Percentiles rank a stretch among this genome's conserved stretches.
Conservation (phyloP, 2,797 vertebrate species). For the Danio tinwini region DNA sequence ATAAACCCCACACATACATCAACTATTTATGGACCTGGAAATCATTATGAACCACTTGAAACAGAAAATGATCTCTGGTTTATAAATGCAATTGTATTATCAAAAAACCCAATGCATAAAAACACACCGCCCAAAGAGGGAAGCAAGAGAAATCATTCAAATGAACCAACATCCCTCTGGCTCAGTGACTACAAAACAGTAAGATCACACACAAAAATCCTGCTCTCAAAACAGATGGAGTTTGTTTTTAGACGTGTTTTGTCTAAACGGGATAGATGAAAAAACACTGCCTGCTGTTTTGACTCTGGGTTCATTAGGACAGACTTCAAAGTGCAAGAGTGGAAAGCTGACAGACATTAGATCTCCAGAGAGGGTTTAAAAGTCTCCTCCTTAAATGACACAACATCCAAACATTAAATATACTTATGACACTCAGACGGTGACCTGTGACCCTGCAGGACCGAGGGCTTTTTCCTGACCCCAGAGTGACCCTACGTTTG, state of each 20-base stretch:
- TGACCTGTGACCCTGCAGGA: conserved; percentile 23
- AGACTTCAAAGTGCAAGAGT: conserved; percentile 32
- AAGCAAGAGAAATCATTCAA: conserved; percentile 15
- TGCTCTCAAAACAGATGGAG: conserved; percentile 20
- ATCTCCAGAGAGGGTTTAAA: conserved; percentile 13
- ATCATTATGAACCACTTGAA: neutral
- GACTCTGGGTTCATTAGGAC: conserved; percentile 16
- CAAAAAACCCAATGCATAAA: neutral
- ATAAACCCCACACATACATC: no score
- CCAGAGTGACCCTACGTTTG: neutral
- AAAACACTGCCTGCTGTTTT: conserved; percentile 6
- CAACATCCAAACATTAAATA: conserved; percentile 15
- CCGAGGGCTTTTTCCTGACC: conserved; percentile 43
- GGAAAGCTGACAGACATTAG: conserved; percentile 23
- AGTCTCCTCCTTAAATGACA: conserved; percentile 30
- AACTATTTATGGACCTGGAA: neutral
- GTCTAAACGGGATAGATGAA: conserved; percentile 19
- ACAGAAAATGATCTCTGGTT: conserved; percentile 4
- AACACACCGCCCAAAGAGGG: neutral
- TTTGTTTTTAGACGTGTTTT: conserved; percentile 32
- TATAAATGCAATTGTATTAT: conserved; percentile 15
- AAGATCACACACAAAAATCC: neutral
- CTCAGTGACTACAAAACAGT: conserved; percentile 22
- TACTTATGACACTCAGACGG: neutral
- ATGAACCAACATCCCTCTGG: neutral